A percentile compares a stretch with the other conserved stretches of the same genome.
Evolutionary conservation across 1,140 invertebrate species (phyloP).

Genomic region (Bombus affinis): DNA sequence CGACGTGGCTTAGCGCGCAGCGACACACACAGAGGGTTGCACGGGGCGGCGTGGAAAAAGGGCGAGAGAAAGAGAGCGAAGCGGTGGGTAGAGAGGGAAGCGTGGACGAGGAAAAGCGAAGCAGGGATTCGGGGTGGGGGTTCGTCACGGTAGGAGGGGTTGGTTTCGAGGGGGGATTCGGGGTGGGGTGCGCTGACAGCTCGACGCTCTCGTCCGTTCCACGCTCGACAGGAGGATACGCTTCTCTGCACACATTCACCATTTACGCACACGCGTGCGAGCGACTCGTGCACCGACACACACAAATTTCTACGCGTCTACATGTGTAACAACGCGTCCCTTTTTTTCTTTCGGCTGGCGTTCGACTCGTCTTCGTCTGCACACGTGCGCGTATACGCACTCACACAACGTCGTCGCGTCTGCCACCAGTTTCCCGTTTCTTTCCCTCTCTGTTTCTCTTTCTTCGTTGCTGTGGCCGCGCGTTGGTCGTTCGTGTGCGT

Average conservation of each 20-base stretch:
- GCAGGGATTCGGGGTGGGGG: slow-evolving; percentile 44
- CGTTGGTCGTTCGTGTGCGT: slow-evolving; percentile 60
- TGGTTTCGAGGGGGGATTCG: slow-evolving; percentile 76
- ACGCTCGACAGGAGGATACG: slow-evolving; percentile 81
- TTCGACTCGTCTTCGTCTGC: slow-evolving; percentile 50
- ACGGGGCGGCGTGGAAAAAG: slow-evolving; percentile 13
- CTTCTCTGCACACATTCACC: slow-evolving; percentile 80
- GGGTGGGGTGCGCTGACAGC: slow-evolving; percentile 82
- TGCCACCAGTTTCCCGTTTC: slow-evolving; percentile 42
- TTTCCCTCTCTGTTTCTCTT: slow-evolving; percentile 60
- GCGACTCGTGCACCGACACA: slow-evolving; percentile 22
- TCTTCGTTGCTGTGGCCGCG: slow-evolving; percentile 65
- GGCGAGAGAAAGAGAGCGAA: slow-evolving; percentile 3
- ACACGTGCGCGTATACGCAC: slow-evolving; percentile 60
- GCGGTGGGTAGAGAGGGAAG: slow-evolving; percentile 21
- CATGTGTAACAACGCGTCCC: slow-evolving; percentile 37
- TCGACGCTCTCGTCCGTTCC: slow-evolving; percentile 80
- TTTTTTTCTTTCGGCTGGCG: slow-evolving; percentile 35
- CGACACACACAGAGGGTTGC: slow-evolving; percentile 4
- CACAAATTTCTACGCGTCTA: not conserved
- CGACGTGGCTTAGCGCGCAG: slow-evolving; percentile 2
- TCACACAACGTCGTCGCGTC: slow-evolving; percentile 32
- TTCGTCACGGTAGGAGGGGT: slow-evolving; percentile 62
- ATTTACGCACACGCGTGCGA: slow-evolving; percentile 53
- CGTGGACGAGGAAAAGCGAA: slow-evolving; percentile 54